phyloP scores from a whole-genome alignment of 1,140 invertebrate genomes.

The Pseudomyrmex gracilis region DNA sequence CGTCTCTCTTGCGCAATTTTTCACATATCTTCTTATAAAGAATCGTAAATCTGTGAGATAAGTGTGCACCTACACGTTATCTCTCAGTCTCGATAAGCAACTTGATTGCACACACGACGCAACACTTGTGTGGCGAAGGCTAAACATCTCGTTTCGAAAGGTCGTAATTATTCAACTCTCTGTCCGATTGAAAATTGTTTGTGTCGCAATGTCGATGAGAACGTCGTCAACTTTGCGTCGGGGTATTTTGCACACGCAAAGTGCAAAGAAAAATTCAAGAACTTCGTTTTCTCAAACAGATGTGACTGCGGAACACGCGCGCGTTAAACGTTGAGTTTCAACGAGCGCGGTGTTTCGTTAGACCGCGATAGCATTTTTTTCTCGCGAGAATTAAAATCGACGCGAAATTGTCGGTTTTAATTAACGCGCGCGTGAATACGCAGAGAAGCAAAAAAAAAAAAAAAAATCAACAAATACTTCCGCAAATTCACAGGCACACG shows the following conservation, averaged over 20 bases:
- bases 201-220: conserved; percentile 13
- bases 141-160: conserved; percentile 7
- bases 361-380: too few relatives aligned
- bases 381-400: not conserved
- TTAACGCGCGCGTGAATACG: not conserved
- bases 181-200: not conserved
- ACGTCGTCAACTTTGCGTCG: not conserved
- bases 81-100: conserved; percentile 17
- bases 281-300: not conserved
- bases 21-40: too few relatives aligned
- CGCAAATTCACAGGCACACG: conserved; percentile 39
- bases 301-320: not conserved
- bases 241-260: not conserved
- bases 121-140: not conserved
- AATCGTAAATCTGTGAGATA: not conserved
- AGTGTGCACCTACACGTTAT: not conserved
- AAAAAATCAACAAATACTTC: conserved; percentile 24
- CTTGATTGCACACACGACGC: not conserved
- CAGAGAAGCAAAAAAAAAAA: not conserved
- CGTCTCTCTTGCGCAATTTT: too few relatives aligned
- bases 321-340: too few relatives aligned
- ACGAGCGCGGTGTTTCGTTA: too few relatives aligned
- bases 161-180: conserved; percentile 24
- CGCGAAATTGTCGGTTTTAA: not conserved
- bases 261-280: not conserved